Base-by-base conservation (phyloP, 2,888 invertebrate species). In the Plemyria rubiginata region DNA sequence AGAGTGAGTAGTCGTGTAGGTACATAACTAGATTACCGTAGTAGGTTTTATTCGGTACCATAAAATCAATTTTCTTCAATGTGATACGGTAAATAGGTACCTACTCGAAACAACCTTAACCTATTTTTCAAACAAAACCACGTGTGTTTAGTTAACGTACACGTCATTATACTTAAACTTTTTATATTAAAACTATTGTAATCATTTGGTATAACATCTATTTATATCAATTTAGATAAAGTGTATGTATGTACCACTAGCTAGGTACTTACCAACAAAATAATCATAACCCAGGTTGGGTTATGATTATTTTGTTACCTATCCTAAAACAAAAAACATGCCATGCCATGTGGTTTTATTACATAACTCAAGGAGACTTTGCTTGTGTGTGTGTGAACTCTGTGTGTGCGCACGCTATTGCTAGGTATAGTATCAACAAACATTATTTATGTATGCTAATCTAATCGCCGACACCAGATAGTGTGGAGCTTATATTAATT, bases 371-470 rank as follows among this genome's bases (percentile, higher is more conserved):
- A 62, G 57, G 62, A 53, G 13, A 46, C 7, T 57, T 46, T 49
- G 40, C n/a, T 8, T 38, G 50, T 61, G 67, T 59, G 52, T 32
- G 36, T 48, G 28, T 38, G 40, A n/a, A 12, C 22, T 55, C n/a
- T 49, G 48, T 55, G 48, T 48, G 48, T 48, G n/a, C 38, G 38
- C 40, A 48, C 16, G 36, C 6, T 15, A 13, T 53, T 29, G 15
- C 53, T 53, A 16, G 43, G 54, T 61, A 43, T 32, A 58, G 51
- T 51, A 54, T 29, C 43, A 48, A 54, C 60, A 64, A 48, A 54
- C 60, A 64, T 54, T 60, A 60, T 60, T 48, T 38, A 60, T 53
- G 53, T 58, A 70, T 65, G 66, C 60, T 66, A 67, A 65, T 64
- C 64, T 54, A 65, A 60, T 67, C 62, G 36, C 15, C 49, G 45